Evolutionary conservation across 2,888 invertebrate species (phyloP).

Genomic region (Quadroppia sp.): DNA sequence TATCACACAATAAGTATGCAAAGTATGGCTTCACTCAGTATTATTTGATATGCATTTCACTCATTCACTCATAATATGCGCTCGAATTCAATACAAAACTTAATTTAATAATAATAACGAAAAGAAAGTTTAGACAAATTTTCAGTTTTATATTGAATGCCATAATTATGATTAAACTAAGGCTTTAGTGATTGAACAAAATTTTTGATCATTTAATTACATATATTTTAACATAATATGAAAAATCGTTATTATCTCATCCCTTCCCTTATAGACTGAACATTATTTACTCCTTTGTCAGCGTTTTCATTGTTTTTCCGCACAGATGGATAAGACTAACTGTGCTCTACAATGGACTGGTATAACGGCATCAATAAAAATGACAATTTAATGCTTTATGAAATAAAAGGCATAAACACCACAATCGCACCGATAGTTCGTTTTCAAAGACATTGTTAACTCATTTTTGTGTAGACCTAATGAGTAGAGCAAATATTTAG

Average conservation of each 20-base stretch:
- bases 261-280: not conserved
- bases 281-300: slow-evolving; percentile 4
- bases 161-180: too few relatives aligned
- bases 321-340: not conserved
- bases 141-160: too few relatives aligned
- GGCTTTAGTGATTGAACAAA: not conserved
- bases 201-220: not conserved
- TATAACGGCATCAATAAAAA: slow-evolving; percentile 17
- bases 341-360: not conserved
- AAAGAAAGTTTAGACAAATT: too few relatives aligned
- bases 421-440: not conserved
- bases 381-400: slow-evolving; percentile 14
- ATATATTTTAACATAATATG: not conserved
- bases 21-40: too few relatives aligned
- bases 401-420: slow-evolving; percentile 7
- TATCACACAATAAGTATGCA: too few relatives aligned
- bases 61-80: too few relatives aligned
- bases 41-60: too few relatives aligned
- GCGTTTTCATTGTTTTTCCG: slow-evolving; percentile 11
- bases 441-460: not conserved
- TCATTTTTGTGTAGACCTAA: not conserved
- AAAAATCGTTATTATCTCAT: slow-evolving; percentile 6
- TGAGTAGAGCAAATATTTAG: not conserved
- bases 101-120: too few relatives aligned
- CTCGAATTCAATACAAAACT: too few relatives aligned